phyloP scores from a whole-genome alignment of 2,113 vertebrate species.

The Hirundichthys speculiger region DNA sequence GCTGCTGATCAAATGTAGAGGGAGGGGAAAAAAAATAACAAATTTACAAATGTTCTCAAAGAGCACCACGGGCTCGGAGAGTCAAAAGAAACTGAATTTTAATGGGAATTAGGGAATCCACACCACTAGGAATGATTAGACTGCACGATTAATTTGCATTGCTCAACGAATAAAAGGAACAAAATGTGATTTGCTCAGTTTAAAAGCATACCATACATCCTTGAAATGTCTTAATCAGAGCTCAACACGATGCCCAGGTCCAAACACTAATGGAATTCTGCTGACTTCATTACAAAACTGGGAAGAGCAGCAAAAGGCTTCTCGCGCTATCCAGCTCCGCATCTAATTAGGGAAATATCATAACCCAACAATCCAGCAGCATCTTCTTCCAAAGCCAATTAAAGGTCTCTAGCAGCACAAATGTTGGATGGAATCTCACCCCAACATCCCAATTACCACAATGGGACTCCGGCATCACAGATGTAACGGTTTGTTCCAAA shows the following conservation, averaged over 20 bases:
- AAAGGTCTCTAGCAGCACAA: conserved; percentile 55
- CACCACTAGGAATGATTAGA: conserved; percentile 29
- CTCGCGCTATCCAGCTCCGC: conserved; percentile 47
- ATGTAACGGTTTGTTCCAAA: conserved; percentile 30
- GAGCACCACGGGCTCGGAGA: conserved; percentile 19
- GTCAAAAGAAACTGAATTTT: conserved; percentile 18
- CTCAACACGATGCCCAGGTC: conserved; percentile 27
- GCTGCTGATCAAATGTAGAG: conserved; percentile 4
- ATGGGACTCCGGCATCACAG: conserved; percentile 27
- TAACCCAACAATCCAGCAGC: conserved; percentile 58
- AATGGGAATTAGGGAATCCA: conserved; percentile 11
- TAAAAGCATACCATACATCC: conserved; percentile 28
- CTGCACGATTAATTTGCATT: conserved; percentile 10
- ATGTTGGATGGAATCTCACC: conserved; percentile 69
- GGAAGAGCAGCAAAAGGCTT: conserved; percentile 49
- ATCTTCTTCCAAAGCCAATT: conserved; percentile 68
- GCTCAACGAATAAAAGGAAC: conserved; percentile 15
- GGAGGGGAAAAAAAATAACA: not conserved
- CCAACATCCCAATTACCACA: conserved; percentile 54
- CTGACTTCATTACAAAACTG: conserved; percentile 24
- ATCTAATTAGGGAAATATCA: conserved; percentile 72
- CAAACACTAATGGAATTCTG: conserved; percentile 51
- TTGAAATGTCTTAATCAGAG: conserved; percentile 51
- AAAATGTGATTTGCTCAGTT: conserved; percentile 25
- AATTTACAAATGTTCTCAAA: conserved; percentile 14